A percentile compares a stretch with the other conserved stretches of the same genome.
These are phyloP conservation scores for Rattus rattus DNA, from an alignment of 2,113 vertebrate genomes.

Conservation along the genomic window DNA sequence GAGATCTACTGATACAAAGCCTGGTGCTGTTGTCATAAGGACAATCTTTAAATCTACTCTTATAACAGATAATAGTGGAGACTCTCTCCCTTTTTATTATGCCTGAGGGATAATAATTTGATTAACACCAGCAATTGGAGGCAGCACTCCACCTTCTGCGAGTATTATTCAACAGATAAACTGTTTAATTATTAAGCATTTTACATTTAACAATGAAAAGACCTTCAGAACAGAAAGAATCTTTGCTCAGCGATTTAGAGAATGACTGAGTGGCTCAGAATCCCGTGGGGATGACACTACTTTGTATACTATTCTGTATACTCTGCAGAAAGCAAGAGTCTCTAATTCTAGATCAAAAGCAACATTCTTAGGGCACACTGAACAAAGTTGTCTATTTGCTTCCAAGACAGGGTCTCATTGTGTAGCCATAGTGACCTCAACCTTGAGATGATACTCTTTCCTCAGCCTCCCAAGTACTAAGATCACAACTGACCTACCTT, in stretches of 20 bases:
- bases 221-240: slow-evolving; percentile 48
- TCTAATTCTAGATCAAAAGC: slow-evolving; percentile 23
- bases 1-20: slow-evolving; percentile 4
- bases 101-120: background rate
- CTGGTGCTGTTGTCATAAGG: background rate
- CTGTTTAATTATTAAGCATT: slow-evolving; percentile 10
- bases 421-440: background rate
- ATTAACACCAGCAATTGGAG: slow-evolving; percentile 2
- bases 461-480: background rate
- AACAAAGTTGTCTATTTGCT: background rate
- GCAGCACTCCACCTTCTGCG: background rate
- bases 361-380: background rate
- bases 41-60: background rate
- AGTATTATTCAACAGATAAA: slow-evolving; percentile 25
- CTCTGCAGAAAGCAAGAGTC: slow-evolving; percentile 14
- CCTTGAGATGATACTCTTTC: background rate
- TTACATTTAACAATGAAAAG: slow-evolving; percentile 51
- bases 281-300: background rate
- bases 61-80: background rate
- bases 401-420: background rate
- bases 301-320: background rate
- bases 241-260: slow-evolving; percentile 38
- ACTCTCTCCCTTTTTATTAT: background rate
- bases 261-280: slow-evolving; percentile 49
- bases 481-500: background rate